Evolutionary conservation across 2,888 invertebrate genomes (phyloP).

Genomic region (Chloromyia formosa): DNA sequence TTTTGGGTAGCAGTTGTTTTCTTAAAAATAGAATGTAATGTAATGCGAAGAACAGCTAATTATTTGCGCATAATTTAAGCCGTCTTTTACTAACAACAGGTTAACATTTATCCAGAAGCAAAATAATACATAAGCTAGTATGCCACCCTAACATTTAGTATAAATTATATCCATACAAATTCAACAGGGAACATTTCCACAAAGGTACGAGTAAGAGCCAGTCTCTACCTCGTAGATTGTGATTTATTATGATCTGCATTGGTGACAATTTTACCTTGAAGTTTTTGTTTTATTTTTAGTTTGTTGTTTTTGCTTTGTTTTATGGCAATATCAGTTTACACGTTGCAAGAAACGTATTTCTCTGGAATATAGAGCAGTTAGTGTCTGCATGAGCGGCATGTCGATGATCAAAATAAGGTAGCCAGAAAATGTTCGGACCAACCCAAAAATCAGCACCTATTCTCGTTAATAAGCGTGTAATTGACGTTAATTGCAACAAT

Average conservation of each 20-base stretch:
- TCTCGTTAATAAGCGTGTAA: neutral
- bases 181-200: no score
- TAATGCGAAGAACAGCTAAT: no score
- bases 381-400: neutral
- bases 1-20: no score
- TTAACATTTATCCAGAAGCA: no score
- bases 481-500: constrained; percentile 7
- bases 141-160: no score
- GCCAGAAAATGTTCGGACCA: neutral
- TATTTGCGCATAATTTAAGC: no score
- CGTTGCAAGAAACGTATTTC: neutral
- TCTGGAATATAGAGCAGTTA: neutral
- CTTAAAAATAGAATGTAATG: no score
- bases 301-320: neutral
- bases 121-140: no score
- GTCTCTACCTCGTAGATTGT: neutral
- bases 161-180: no score
- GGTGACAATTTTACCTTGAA: constrained; percentile 27
- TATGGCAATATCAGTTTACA: constrained; percentile 30
- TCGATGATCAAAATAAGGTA: no score
- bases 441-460: constrained; percentile 6
- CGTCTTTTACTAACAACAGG: no score
- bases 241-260: constrained; percentile 10
- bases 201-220: no score
- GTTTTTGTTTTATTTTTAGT: neutral